A percentile compares a stretch with the other conserved stretches of the same genome.
These are phyloP conservation scores for Aethes cnicana DNA, from an alignment of 2,888 invertebrate species.

Conservation along the genomic window DNA sequence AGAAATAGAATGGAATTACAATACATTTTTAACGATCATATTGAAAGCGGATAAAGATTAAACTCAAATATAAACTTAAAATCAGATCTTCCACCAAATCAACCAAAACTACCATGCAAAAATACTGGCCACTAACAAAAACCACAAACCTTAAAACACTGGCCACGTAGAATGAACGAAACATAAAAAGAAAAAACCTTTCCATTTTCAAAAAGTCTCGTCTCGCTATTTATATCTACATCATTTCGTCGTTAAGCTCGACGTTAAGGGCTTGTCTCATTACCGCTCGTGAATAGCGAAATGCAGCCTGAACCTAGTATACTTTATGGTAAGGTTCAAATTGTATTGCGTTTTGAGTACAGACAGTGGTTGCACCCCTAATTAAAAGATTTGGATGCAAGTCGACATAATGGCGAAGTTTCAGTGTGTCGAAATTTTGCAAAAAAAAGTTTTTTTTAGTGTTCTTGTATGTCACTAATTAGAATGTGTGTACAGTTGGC, in stretches of 20 bases:
- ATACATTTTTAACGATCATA: too few species aligned
- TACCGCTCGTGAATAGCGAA: constrained; percentile 49
- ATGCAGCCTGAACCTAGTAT: neutral
- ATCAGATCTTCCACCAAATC: neutral
- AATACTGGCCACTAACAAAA: neutral
- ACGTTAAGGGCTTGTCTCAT: constrained; percentile 65
- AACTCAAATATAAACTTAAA: too few species aligned
- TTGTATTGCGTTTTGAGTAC: neutral
- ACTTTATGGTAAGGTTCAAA: neutral
- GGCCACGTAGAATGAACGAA: too few species aligned
- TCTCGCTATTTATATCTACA: constrained; percentile 27
- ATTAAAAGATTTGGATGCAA: constrained; percentile 28
- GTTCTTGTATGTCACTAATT: constrained; percentile 5
- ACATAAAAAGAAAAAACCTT: constrained; percentile 13
- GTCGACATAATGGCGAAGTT: constrained; percentile 16
- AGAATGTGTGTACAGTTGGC: constrained; percentile 14
- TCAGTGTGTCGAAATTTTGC: constrained; percentile 6
- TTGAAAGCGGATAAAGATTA: too few species aligned
- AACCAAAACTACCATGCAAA: neutral
- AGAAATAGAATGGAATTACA: too few species aligned
- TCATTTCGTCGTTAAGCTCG: constrained; percentile 26
- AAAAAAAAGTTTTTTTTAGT: neutral
- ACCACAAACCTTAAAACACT: neutral
- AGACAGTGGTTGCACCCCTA: constrained; percentile 22
- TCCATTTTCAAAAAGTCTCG: constrained; percentile 28